A percentile compares a stretch with the other conserved stretches of the same genome.
Evolutionary conservation across 2,113 vertebrate species (phyloP).

Genomic region (Varanus komodoensis): DNA sequence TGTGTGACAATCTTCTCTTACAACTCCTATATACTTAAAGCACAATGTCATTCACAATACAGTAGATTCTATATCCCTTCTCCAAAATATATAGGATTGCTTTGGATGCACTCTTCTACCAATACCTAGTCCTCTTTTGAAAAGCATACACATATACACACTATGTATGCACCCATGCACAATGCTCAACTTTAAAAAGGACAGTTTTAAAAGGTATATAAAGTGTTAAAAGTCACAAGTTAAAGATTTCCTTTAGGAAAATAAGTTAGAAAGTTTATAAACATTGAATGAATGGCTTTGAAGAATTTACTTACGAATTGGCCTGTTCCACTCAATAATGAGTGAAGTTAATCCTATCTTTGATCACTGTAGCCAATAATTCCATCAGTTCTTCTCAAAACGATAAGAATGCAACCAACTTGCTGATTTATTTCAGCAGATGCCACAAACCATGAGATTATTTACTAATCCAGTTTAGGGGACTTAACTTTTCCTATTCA

Average conservation of each 20-base stretch:
- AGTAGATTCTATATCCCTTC: not conserved
- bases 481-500: slow-evolving; percentile 84
- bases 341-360: slow-evolving; percentile 65
- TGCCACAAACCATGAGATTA: slow-evolving; percentile 84
- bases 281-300: slow-evolving; percentile 39
- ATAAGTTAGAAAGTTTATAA: slow-evolving; percentile 12
- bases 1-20: no score
- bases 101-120: not conserved
- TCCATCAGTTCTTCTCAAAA: slow-evolving; percentile 65
- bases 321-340: slow-evolving; percentile 46
- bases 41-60: no score
- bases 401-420: slow-evolving; percentile 75
- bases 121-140: not conserved
- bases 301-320: slow-evolving; percentile 50
- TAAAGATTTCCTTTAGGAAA: not conserved
- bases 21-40: not conserved
- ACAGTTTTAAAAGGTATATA: not conserved
- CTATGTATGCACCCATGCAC: no score
- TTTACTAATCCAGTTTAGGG: slow-evolving; percentile 86
- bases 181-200: not conserved
- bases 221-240: not conserved
- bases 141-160: not conserved
- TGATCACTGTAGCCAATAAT: slow-evolving; percentile 73
- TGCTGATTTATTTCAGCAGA: slow-evolving; percentile 78
- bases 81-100: not conserved